phyloP scores from a whole-genome alignment of 2,797 vertebrate species.

The Parauchenoglanis ngamensis region DNA sequence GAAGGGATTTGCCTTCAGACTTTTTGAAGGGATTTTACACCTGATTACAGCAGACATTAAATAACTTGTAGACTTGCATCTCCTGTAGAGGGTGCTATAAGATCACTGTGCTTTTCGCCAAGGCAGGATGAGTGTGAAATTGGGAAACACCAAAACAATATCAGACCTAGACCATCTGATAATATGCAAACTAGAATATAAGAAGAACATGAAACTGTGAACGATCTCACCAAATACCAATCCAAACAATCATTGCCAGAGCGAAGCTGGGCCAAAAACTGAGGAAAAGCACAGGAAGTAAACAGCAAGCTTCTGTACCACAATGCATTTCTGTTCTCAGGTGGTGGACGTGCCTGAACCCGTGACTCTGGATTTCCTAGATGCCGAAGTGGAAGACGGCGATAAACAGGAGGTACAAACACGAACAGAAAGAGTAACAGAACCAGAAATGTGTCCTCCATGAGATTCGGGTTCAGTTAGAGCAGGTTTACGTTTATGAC shows the following conservation, averaged over 20 bases:
- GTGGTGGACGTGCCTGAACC: conserved; percentile 93
- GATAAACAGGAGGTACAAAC: conserved; percentile 90
- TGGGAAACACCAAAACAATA: background rate
- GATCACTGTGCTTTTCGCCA: background rate
- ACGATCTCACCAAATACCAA: background rate
- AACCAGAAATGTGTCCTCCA: background rate
- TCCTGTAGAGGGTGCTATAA: background rate
- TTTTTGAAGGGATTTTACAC: background rate
- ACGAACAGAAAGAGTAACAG: background rate
- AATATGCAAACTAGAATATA: background rate
- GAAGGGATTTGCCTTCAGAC: background rate
- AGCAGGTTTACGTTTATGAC: background rate
- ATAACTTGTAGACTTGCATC: background rate
- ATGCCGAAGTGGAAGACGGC: conserved; percentile 93
- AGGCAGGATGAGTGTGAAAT: background rate
- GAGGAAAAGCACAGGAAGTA: background rate
- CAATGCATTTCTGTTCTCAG: conserved; percentile 64
- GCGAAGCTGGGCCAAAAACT: background rate
- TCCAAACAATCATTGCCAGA: background rate
- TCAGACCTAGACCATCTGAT: background rate
- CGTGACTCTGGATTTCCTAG: conserved; percentile 93
- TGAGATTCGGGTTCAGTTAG: background rate
- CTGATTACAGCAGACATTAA: background rate
- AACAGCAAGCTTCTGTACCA: background rate
- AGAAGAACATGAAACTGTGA: background rate